Evolutionary conservation across 2,888 invertebrate species (phyloP), one percentile per base, ranked within the genome.

Genomic region (Ectemnius cavifrons): DNA sequence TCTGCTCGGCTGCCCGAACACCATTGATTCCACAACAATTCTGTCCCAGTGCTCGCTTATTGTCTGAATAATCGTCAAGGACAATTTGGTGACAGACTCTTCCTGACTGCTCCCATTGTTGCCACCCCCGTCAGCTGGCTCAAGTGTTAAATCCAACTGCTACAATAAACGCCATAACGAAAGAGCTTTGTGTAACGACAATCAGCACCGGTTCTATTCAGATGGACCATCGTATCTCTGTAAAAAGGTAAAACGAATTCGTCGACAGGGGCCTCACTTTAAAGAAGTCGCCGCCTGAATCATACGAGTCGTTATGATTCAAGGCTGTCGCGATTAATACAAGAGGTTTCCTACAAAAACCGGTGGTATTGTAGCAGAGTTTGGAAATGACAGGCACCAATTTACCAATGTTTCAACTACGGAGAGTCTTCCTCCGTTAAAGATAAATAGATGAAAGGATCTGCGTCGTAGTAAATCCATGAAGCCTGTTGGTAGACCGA

Each of bases 201-300:
- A 67, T n/a, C 23, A 27, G 52, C 52, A 14, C 37, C 20, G 20
- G 16, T 23, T 13, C 16, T 62, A 58, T 67, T 67, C 67, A 57
- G n/a, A 6, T 23, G 16, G 58, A 45, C 37, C 18, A 27, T 14
- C 63, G 49, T 58, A 72, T 67, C 28, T 23, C 27, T 14, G 62
- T 11, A 18, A 18, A 47, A 14, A 46, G 16, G 47, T 62, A 62
- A 62, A 62, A 62, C 47, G 46, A 11, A 20, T 46, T 46, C 47
- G 46, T n/a, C 46, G 47, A 4, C 45, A 62, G 16, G 4, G 5
- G 18, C 47, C 2, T 62, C 45, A 47, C 46, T 4, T 28, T 60
- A 20, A 5, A 14, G 27, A 58, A 58, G 23, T 27, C 14, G 45
- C 28, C 8, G 37, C 8, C 4, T 37, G 28, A 37, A 46, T 46